Conservation (phyloP, 2,797 vertebrate species). For the Galago senegalensis region DNA sequence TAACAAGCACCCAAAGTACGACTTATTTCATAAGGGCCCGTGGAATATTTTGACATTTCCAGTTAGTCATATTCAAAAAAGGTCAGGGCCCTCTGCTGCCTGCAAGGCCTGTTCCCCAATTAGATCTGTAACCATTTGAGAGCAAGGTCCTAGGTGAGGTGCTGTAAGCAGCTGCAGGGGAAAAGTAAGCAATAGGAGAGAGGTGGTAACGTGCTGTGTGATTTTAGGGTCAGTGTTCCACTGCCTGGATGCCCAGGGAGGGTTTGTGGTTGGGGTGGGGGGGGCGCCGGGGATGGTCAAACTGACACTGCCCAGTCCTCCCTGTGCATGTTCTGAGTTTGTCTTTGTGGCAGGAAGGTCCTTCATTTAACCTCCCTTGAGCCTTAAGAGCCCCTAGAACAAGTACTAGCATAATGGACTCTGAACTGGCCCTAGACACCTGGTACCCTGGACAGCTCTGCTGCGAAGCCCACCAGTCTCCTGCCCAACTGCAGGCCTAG, state of each 20-base stretch:
- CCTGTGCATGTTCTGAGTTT: neutral
- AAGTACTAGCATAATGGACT: neutral
- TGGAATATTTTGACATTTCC: neutral
- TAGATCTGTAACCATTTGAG: neutral
- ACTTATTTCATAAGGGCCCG: neutral
- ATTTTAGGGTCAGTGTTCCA: neutral
- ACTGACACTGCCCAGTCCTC: neutral
- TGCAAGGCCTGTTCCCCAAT: neutral
- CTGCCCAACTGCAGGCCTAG: accelerated
- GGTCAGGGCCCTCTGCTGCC: neutral
- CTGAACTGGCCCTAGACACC: neutral
- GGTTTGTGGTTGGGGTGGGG: neutral
- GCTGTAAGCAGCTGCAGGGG: neutral
- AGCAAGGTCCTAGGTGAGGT: neutral
- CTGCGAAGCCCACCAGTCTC: neutral
- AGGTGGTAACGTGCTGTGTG: accelerated
- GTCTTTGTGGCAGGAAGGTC: neutral
- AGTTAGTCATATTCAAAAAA: neutral
- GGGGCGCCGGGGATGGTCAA: neutral
- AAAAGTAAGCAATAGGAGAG: neutral
- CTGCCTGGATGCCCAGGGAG: neutral
- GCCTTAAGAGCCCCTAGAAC: neutral
- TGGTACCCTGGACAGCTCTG: neutral
- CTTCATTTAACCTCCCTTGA: neutral
- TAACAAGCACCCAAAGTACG: neutral